Evolutionary conservation across 2,113 vertebrate species (phyloP), one percentile per base, ranked within the genome.

Genomic region (Pachypanchax playfairii): DNA sequence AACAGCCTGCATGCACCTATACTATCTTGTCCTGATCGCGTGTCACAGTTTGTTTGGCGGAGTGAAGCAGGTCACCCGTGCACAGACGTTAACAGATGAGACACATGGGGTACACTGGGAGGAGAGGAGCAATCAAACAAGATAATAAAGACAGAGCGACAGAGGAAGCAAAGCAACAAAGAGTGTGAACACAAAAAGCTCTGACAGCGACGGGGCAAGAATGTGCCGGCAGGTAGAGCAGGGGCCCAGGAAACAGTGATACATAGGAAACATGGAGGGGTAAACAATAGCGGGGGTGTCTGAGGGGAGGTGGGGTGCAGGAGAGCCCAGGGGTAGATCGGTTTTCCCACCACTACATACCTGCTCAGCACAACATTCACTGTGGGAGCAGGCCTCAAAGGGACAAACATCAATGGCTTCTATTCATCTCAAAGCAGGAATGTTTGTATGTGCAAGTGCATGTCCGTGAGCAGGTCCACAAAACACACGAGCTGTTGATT

Each of bases 181-280:
- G 80, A 66, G 59, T 2, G 57, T 14, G 25, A 65, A 71, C 70
- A 85, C 75, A 84, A 80, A 86, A 75, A 49, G 64, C 65, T 73
- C 47, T 81, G 83, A 86, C 76, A 56, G 44, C 69, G 75, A 75
- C 18, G 66, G 43, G 9, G 73, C 65, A 85, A 83, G 88, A 90
- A 90, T 90, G 87, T 80, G 70, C 75, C 57, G 55, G 77, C 83
- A 90, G 81, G 90, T 91, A 89, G 75, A 6, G n/a, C 50, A 72
- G 89, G 70, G 89, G 87, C 88, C 86, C 87, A 88, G 85, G 79
- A 89, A 90, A 87, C 70, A 80, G 48, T 12, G 49, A 71, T 49
- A 79, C 79, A 85, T 72, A 79, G 74, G 74, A 83, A 83, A 78
- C 58, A 4, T 14, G n/a, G 28, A 22, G 39, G n/a, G 31, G 31